Evolutionary conservation across 2,888 invertebrate species (phyloP), one percentile per base, ranked within the genome.

Genomic region (Sturmia bella): DNA sequence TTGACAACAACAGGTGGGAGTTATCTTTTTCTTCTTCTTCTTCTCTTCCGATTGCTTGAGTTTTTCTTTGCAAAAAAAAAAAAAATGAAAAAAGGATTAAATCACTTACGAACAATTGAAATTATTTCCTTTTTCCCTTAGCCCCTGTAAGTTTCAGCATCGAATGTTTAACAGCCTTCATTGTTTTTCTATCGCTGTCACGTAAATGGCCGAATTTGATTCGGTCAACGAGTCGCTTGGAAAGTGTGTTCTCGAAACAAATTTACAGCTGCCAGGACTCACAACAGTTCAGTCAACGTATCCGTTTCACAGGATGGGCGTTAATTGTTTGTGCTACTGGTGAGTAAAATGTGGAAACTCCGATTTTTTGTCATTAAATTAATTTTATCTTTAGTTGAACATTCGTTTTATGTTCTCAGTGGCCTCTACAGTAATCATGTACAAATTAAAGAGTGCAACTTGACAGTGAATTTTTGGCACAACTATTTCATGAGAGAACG

Each of bases 201-300:
- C 85, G 83, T n/a, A 85, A 87, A 52, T 91, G 91, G 91, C 87
- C 90, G 0, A 78, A 85, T 32, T 77, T 91, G 52, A 87, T 90
- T 15, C 83, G 83, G 17, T 78, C 86, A 43, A 90, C 89, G 41
- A 78, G 85, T 0, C 84, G 84, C 4, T 87, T 87, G 21, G 91
- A 91, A 78, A 43, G 80, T 32, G 79, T 88, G 5, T 91, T 91
- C 68, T 73, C 86, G 15, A 84, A 87, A 6, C 85, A 85, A n/a
- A 85, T 84, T 11, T 91, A 91, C 59, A 85, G 84, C 17, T 86
- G 87, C 45, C 52, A 24, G 0, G 82, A 84, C 17, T 87, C 87
- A 0, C 84, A 72, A 2, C 74, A 73, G 4, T 87, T 88, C 45
- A 87, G 86, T 19, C 74, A 80, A 0, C 86, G 86, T 11, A 66